Conservation (phyloP, 1,140 invertebrate species). For the Helicoverpa armigera region DNA sequence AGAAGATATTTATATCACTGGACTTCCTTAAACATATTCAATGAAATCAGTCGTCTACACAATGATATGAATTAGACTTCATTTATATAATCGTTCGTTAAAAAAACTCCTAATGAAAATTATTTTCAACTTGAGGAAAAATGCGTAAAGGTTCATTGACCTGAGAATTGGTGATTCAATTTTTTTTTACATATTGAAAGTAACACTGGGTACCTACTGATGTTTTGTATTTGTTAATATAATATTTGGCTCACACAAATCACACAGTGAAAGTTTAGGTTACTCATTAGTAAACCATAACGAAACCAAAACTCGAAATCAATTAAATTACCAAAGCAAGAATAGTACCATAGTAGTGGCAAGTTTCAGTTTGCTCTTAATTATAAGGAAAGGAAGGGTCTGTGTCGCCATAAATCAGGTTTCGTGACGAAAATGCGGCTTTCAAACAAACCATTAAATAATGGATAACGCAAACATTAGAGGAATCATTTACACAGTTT, state of each 20-base stretch:
- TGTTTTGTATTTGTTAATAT: too few relatives aligned
- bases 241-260: too few relatives aligned
- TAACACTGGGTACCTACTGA: too few relatives aligned
- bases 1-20: not conserved
- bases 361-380: slow-evolving; percentile 56
- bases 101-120: too few relatives aligned
- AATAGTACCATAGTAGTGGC: slow-evolving; percentile 39
- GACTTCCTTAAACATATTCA: not conserved
- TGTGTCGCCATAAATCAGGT: slow-evolving; percentile 54
- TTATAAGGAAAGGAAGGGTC: slow-evolving; percentile 56
- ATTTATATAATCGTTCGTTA: too few relatives aligned
- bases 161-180: not conserved
- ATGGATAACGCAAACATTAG: slow-evolving; percentile 30
- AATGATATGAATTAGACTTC: too few relatives aligned
- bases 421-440: slow-evolving; percentile 51
- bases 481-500: not conserved
- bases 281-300: not conserved
- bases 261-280: too few relatives aligned
- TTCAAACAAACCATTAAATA: slow-evolving; percentile 18
- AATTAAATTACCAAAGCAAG: slow-evolving; percentile 16
- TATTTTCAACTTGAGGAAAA: too few relatives aligned
- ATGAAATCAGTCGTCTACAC: not conserved
- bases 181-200: not conserved
- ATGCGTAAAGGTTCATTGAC: too few relatives aligned
- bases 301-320: not conserved